A percentile compares a stretch with the other conserved stretches of the same genome.
These are phyloP conservation scores for Numenius arquata DNA, from an alignment of 2,113 vertebrate species.

Conservation along the genomic window DNA sequence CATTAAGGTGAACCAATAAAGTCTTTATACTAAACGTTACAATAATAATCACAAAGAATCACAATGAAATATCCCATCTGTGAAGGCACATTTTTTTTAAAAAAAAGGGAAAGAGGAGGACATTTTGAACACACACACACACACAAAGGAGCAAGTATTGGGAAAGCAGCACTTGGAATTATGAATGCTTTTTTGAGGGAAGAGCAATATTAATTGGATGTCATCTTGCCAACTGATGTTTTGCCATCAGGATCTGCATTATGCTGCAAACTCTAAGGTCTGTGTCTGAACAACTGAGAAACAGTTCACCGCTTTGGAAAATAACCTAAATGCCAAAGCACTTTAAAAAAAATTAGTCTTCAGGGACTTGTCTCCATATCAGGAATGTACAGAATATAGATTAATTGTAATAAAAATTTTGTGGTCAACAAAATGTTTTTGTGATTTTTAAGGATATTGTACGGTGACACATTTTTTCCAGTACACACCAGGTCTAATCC, in stretches of 20 bases:
- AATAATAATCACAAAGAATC: background rate
- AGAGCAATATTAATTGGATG: background rate
- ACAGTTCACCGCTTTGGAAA: slow-evolving; percentile 48
- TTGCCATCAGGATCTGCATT: slow-evolving; percentile 20
- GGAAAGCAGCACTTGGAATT: background rate
- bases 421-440: background rate
- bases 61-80: background rate
- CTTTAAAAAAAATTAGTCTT: background rate
- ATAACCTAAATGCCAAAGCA: slow-evolving; percentile 10
- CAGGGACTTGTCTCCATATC: background rate
- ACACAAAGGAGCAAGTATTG: background rate
- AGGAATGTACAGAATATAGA: background rate
- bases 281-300: slow-evolving; percentile 35
- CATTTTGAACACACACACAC: background rate
- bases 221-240: slow-evolving; percentile 21
- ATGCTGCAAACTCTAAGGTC: slow-evolving; percentile 9
- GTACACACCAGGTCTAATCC: background rate
- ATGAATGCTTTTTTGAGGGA: background rate
- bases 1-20: background rate
- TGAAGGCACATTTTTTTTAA: background rate
- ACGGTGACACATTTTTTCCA: background rate
- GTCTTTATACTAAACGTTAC: background rate
- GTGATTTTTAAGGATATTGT: background rate
- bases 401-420: slow-evolving; percentile 4
- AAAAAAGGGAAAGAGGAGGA: background rate